Percentiles rank a stretch among this genome's conserved stretches.
Evolutionary conservation across 2,888 invertebrate genomes (phyloP).

Genomic region (Cheilosia vernalis): DNA sequence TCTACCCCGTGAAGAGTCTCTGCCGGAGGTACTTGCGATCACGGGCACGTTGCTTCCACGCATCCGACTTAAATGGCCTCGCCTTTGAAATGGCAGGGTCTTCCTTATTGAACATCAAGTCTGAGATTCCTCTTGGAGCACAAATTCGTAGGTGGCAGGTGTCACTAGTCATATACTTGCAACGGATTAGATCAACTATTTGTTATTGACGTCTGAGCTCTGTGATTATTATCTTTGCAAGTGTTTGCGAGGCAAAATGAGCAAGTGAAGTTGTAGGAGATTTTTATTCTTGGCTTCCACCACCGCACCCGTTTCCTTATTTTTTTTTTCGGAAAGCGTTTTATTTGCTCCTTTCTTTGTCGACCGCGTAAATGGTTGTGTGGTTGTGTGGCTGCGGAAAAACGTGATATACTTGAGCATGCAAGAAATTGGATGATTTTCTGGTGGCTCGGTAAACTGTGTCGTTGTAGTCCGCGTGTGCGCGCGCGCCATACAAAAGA

Average conservation of each 20-base stretch:
- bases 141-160: no score
- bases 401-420: slow-evolving; percentile 77
- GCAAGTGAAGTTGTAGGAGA: slow-evolving; percentile 38
- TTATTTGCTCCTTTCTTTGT: slow-evolving; percentile 29
- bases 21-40: no score
- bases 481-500: slow-evolving; percentile 47
- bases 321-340: slow-evolving; percentile 62
- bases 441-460: slow-evolving; percentile 72
- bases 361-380: slow-evolving; percentile 27
- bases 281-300: slow-evolving; percentile 2
- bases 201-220: no score
- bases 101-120: no score
- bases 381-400: slow-evolving; percentile 48
- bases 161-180: no score
- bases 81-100: no score
- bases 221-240: no score
- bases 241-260: neutral
- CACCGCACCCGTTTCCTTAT: slow-evolving; percentile 53
- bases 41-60: no score
- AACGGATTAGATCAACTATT: no score
- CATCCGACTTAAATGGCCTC: no score
- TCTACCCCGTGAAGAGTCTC: no score
- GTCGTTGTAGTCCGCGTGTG: slow-evolving; percentile 46
- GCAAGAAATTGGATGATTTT: slow-evolving; percentile 77
- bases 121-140: no score